Conservation (phyloP, 2,113 vertebrate species). For the Oryctolagus cuniculus region mOryCun1.1 NC_091450.1:43544001-43544500, state of each 20-base stretch:
- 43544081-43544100: background rate
- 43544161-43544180: background rate
- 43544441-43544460: background rate
- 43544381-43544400: background rate
- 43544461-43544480: background rate
- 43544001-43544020: too few species aligned
- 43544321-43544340: background rate
- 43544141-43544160: background rate
- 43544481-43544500: background rate
- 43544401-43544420: background rate
- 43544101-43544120: background rate
- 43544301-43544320: background rate
- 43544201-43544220: background rate
- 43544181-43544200: background rate
- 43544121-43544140: background rate
- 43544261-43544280: background rate
- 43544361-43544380: background rate
- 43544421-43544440: background rate
- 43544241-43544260: background rate
- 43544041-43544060: too few species aligned
- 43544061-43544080: too few species aligned
- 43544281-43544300: rapidly evolving
- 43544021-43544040: too few species aligned
- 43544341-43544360: background rate
- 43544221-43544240: background rate